phyloP scores from a whole-genome alignment of 1,140 invertebrate species.

The Zaprionus lachaisei region DNA sequence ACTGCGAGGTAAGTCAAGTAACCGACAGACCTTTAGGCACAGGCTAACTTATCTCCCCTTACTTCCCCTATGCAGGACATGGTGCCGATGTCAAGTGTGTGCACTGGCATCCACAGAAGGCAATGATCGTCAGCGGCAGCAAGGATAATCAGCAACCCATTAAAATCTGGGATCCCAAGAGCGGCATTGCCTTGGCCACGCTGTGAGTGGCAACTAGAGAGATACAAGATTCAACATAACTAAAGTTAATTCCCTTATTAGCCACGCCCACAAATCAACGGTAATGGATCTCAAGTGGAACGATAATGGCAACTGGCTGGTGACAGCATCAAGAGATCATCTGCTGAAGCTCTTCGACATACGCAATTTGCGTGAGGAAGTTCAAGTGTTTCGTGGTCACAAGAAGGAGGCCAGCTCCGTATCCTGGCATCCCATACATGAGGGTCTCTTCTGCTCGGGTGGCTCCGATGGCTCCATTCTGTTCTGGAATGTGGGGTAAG shows the following conservation, averaged over 20 bases:
- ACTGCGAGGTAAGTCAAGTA: constrained; percentile 90
- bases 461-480: constrained; percentile 98
- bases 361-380: constrained; percentile 95
- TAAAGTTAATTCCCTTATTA: constrained; percentile 73
- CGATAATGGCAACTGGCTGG: constrained; percentile 99
- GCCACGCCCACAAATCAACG: constrained; percentile 99
- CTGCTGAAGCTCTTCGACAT: constrained; percentile 99
- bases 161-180: constrained; percentile 99
- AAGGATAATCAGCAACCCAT: constrained; percentile 99
- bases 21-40: background rate
- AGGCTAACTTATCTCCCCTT: background rate
- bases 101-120: constrained; percentile 99
- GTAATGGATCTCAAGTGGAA: constrained; percentile 99
- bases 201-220: constrained; percentile 85
- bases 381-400: constrained; percentile 98
- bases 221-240: background rate
- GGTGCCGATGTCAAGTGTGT: constrained; percentile 99
- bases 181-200: constrained; percentile 94
- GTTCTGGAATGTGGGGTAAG: constrained; percentile 99
- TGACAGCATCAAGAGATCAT: constrained; percentile 99
- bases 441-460: constrained; percentile 97
- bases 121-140: constrained; percentile 98
- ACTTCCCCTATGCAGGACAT: constrained; percentile 89
- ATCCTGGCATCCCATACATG: constrained; percentile 99
- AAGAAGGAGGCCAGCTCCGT: constrained; percentile 99